These are phyloP conservation scores for Eristalis tenax DNA, from an alignment of 2,888 invertebrate species.

Conservation along the genomic window DNA sequence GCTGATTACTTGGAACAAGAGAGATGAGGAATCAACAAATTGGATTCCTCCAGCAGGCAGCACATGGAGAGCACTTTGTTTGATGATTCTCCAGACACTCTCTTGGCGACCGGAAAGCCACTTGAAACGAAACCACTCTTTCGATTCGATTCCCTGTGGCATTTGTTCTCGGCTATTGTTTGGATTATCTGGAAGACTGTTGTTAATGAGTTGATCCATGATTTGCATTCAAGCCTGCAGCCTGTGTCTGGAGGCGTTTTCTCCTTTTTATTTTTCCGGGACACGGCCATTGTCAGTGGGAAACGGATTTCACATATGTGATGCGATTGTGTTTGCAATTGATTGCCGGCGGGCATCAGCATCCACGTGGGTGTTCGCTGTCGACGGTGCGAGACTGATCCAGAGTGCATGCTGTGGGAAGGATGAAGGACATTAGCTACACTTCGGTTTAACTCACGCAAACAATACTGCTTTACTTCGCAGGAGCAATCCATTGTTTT, in stretches of 20 bases:
- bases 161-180: conserved; percentile 1
- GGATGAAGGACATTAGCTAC: neutral
- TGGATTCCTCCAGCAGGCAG: neutral
- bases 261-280: neutral
- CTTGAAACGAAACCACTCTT: conserved; percentile 19
- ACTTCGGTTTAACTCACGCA: neutral
- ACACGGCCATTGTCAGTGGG: neutral
- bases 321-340: neutral
- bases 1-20: conserved; percentile 27
- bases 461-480: neutral
- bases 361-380: neutral
- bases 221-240: neutral
- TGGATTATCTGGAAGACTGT: neutral
- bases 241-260: neutral
- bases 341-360: neutral
- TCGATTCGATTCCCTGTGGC: neutral
- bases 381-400: neutral
- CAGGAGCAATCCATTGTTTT: no score
- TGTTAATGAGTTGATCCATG: conserved; percentile 8
- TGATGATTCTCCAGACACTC: conserved; percentile 11
- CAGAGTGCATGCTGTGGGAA: neutral
- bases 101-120: conserved; percentile 33
- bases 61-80: conserved; percentile 4
- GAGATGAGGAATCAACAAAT: conserved; percentile 20
- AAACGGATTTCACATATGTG: neutral